Conservation (phyloP, 37 sponge, comb jelly and placozoan genomes). For the Crambe crambe region DNA sequence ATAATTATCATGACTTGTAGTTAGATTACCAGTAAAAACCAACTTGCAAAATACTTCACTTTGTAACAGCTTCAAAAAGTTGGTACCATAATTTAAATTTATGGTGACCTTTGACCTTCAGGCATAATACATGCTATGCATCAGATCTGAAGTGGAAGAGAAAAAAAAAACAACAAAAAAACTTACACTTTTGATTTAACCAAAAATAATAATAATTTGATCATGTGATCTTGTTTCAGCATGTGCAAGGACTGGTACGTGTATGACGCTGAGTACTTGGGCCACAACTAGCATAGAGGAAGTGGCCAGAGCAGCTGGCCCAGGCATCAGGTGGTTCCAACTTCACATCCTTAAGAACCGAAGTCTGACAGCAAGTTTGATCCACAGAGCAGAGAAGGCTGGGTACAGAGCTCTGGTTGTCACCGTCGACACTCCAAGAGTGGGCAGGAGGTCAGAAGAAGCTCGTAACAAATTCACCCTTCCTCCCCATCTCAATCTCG, state of each 20-base stretch:
- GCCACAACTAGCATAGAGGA: constrained; percentile 78
- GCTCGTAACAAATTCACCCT: constrained; percentile 57
- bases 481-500: constrained; percentile 68
- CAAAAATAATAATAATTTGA: neutral
- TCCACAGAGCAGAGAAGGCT: constrained; percentile 61
- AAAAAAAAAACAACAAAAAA: too few species aligned
- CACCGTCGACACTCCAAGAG: constrained; percentile 78
- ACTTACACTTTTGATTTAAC: too few species aligned
- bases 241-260: constrained; percentile 39
- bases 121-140: too few species aligned
- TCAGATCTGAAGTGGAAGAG: too few species aligned
- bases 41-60: too few species aligned
- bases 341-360: constrained; percentile 74
- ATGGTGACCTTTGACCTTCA: too few species aligned
- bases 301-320: constrained; percentile 46
- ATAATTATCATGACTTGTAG: too few species aligned
- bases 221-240: constrained; percentile 26
- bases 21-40: too few species aligned
- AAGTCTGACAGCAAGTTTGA: constrained; percentile 41
- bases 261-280: constrained; percentile 85
- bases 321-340: constrained; percentile 83
- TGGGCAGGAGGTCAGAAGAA: constrained; percentile 62
- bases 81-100: too few species aligned
- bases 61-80: too few species aligned
- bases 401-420: constrained; percentile 89